phyloP scores from a whole-genome alignment of 2,797 vertebrate species.

The Gadopsis bispinosus region DNA sequence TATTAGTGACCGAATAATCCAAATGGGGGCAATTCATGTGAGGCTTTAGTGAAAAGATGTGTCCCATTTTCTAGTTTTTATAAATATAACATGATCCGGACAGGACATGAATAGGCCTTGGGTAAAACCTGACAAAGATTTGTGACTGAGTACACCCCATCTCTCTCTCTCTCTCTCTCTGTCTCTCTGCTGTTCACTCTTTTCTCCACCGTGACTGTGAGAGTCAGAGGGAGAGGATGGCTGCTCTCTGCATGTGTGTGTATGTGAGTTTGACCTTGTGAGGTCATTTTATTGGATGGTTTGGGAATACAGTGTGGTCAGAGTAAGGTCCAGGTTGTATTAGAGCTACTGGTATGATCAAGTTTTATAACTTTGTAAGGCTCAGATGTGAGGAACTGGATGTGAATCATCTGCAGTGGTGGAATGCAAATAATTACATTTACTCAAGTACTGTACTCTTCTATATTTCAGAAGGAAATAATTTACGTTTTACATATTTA shows the following conservation, averaged over 20 bases:
- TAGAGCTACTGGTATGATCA: background rate
- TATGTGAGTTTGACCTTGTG: slow-evolving; percentile 14
- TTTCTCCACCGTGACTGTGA: slow-evolving; percentile 14
- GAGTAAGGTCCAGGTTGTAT: background rate
- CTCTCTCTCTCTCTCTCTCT: background rate
- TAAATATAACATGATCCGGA: slow-evolving; percentile 72
- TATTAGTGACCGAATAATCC: background rate
- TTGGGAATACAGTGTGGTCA: background rate
- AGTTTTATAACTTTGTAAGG: background rate
- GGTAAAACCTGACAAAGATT: slow-evolving; percentile 57
- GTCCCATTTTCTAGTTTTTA: slow-evolving; percentile 64
- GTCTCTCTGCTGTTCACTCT: slow-evolving; percentile 4
- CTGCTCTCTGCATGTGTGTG: background rate
- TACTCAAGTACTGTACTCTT: no score
- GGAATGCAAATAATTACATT: background rate
- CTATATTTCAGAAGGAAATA: background rate
- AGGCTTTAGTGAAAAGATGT: slow-evolving; percentile 42
- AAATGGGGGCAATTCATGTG: background rate
- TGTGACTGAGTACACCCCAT: slow-evolving; percentile 32
- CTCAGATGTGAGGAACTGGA: background rate
- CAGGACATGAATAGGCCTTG: slow-evolving; percentile 58
- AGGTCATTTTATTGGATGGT: slow-evolving; percentile 15
- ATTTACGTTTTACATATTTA: no score
- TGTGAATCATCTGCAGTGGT: background rate
- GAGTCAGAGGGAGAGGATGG: slow-evolving; percentile 7